Conservation (phyloP, 2,113 vertebrate genomes). For the Platycercus adscitus region DNA sequence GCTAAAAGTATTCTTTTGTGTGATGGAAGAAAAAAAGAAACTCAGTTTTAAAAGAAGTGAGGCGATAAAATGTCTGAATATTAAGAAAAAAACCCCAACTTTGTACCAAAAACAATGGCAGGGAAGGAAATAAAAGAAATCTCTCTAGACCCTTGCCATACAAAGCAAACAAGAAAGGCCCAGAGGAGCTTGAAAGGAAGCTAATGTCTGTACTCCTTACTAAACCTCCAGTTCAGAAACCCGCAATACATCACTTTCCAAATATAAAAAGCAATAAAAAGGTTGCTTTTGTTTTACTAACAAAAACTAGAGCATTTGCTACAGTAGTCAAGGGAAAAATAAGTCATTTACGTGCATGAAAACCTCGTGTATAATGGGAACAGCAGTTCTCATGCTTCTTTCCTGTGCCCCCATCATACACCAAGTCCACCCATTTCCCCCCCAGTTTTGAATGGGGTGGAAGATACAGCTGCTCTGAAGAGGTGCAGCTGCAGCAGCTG, state of each 20-base stretch:
- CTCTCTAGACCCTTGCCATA: constrained; percentile 61
- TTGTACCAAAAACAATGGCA: constrained; percentile 48
- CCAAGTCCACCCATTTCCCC: background rate
- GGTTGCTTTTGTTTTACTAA: constrained; percentile 62
- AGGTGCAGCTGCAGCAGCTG: constrained; percentile 54
- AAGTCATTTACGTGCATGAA: background rate
- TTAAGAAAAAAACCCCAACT: constrained; percentile 49
- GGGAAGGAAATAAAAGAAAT: constrained; percentile 63
- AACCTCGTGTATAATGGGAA: background rate
- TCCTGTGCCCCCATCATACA: background rate
- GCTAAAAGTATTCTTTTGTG: constrained; percentile 70
- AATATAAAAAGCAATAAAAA: constrained; percentile 52
- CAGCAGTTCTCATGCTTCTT: constrained; percentile 40
- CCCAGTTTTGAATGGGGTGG: background rate
- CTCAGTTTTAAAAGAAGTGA: constrained; percentile 56
- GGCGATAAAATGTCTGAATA: constrained; percentile 70
- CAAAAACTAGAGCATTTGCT: constrained; percentile 45
- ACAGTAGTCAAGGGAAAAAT: constrained; percentile 37
- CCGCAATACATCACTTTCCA: constrained; percentile 52
- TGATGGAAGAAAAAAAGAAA: background rate
- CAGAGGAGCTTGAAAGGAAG: constrained; percentile 62
- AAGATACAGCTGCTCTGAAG: constrained; percentile 23
- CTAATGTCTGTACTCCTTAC: constrained; percentile 49
- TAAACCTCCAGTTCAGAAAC: constrained; percentile 41
- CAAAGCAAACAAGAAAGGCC: constrained; percentile 64